Percentiles rank a stretch among this genome's conserved stretches.
Conservation (phyloP, 1,140 invertebrate genomes). For the Listronotus bonariensis region DNA sequence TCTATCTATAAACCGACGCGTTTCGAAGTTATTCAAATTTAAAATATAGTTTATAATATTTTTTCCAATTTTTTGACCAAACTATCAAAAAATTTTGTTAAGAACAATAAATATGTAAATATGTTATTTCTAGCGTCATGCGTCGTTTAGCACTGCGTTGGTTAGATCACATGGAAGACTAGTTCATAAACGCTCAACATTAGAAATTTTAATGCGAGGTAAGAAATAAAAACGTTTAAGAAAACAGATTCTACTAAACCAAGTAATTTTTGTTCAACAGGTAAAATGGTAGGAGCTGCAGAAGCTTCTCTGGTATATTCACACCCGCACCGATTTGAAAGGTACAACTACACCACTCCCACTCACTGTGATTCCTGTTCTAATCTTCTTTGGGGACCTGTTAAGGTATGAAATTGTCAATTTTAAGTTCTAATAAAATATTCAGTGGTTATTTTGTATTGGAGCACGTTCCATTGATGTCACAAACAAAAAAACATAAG, state of each 20-base stretch:
- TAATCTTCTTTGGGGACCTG: constrained; percentile 90
- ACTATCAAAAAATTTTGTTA: constrained; percentile 74
- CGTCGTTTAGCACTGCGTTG: constrained; percentile 85
- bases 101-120: too few relatives aligned
- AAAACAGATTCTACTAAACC: too few relatives aligned
- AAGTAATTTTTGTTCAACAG: constrained; percentile 2
- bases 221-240: not conserved
- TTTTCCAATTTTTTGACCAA: constrained; percentile 69
- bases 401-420: too few relatives aligned
- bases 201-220: constrained; percentile 87
- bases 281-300: constrained; percentile 71
- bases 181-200: constrained; percentile 88
- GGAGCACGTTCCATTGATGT: too few relatives aligned
- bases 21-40: too few relatives aligned
- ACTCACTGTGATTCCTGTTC: constrained; percentile 90
- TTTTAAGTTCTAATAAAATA: too few relatives aligned
- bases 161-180: constrained; percentile 84
- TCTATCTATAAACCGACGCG: too few relatives aligned
- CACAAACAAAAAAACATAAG: too few relatives aligned
- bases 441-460: too few relatives aligned
- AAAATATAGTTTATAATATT: constrained; percentile 70
- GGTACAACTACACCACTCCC: constrained; percentile 86
- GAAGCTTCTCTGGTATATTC: constrained; percentile 70
- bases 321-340: constrained; percentile 88
- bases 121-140: constrained; percentile 69